phyloP scores from a whole-genome alignment of 2,797 vertebrate species.

The Eupleurogrammus muticus region DNA sequence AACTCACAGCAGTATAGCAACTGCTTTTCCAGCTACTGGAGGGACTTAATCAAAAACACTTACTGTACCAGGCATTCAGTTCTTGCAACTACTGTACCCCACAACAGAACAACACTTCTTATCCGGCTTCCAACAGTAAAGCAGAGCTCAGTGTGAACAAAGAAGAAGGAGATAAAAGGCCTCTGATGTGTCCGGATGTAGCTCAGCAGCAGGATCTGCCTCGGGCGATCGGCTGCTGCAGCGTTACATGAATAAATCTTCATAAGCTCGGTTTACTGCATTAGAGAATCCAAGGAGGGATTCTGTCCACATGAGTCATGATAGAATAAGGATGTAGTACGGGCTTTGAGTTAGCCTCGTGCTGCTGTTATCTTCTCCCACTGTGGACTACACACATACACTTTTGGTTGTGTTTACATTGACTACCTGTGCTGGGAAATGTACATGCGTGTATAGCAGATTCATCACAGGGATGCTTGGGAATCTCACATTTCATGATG shows the following conservation, averaged over 20 bases:
- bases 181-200: constrained; percentile 14
- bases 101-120: background rate
- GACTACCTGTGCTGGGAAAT: constrained; percentile 9
- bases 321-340: background rate
- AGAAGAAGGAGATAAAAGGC: constrained; percentile 7
- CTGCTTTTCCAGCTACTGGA: background rate
- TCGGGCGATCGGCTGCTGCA: background rate
- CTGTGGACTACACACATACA: background rate
- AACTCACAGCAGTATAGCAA: background rate
- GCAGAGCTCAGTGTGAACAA: background rate
- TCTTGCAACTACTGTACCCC: background rate
- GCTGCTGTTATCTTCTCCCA: background rate
- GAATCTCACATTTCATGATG: constrained; percentile 4
- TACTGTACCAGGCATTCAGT: background rate
- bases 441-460: background rate
- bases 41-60: constrained; percentile 6
- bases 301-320: background rate
- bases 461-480: background rate
- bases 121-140: background rate
- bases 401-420: background rate
- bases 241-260: background rate
- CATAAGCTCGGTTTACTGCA: constrained; percentile 2
- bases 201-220: constrained; percentile 27
- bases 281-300: background rate
- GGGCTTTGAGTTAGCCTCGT: background rate